Evolutionary conservation across 2,797 vertebrate species (phyloP).

Genomic region (Acomys russatus): DNA sequence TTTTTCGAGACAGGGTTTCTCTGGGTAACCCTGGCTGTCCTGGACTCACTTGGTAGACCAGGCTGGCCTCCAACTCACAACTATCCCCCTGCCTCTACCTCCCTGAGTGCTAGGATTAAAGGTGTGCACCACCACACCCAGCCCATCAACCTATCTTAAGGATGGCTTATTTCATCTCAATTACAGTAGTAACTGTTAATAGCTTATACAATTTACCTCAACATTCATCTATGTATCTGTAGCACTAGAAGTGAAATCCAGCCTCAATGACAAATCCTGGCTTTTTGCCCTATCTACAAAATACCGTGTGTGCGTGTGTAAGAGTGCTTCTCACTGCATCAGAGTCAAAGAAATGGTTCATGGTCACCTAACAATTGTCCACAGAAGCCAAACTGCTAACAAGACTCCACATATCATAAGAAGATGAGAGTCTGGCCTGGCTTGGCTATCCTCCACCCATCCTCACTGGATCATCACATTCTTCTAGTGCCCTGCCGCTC

Average conservation of each 20-base stretch:
- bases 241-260: background rate
- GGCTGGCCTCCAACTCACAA: no score
- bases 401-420: background rate
- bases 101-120: no score
- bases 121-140: no score
- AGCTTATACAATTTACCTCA: background rate
- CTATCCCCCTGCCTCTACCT: no score
- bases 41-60: no score
- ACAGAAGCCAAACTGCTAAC: constrained; percentile 15
- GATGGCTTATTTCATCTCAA: background rate
- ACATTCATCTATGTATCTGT: background rate
- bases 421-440: constrained; percentile 2
- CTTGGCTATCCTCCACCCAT: background rate
- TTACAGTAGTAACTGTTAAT: background rate
- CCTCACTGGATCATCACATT: background rate
- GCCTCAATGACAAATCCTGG: background rate
- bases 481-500: background rate
- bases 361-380: background rate
- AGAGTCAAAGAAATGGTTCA: constrained; percentile 52
- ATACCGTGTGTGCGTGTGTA: background rate
- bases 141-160: constrained; percentile 28
- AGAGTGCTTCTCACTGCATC: background rate
- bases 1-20: no score
- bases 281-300: constrained; percentile 41
- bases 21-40: no score